Evolutionary conservation across 1,140 invertebrate species (phyloP).

Genomic region (Cyphomyrmex costatus): DNA sequence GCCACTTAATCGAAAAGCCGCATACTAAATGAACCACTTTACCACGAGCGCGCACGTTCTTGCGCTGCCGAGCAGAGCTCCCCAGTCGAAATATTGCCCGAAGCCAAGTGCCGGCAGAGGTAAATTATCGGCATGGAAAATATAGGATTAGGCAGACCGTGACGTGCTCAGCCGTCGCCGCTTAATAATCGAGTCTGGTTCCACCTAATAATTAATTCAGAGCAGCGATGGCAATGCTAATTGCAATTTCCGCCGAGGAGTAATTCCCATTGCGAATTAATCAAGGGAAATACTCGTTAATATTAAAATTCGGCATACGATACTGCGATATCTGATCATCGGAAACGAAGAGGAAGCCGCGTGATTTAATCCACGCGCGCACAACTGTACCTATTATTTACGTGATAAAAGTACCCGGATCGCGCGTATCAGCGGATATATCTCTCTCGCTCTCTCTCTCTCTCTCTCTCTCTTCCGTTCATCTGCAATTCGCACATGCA

Average conservation of each 20-base stretch:
- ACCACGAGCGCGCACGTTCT: constrained; percentile 46
- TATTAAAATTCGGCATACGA: background rate
- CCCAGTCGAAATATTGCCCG: constrained; percentile 26
- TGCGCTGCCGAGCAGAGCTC: constrained; percentile 11
- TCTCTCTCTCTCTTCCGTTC: background rate
- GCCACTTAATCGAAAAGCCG: constrained; percentile 64
- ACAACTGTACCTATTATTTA: constrained; percentile 16
- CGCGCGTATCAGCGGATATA: background rate
- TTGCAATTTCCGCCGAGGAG: background rate
- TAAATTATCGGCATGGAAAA: constrained; percentile 42
- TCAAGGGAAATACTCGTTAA: constrained; percentile 26
- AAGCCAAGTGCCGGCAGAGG: background rate
- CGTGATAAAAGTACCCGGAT: background rate
- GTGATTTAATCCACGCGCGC: constrained; percentile 32
- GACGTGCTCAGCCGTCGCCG: constrained; percentile 9
- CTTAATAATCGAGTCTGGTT: constrained; percentile 45
- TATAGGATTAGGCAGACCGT: constrained; percentile 29
- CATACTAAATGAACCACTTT: constrained; percentile 61
- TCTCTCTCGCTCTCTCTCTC: background rate
- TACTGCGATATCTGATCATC: background rate
- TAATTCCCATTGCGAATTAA: constrained; percentile 38
- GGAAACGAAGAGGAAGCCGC: background rate
- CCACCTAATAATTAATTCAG: constrained; percentile 36
- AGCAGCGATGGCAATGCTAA: constrained; percentile 32
- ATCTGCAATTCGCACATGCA: background rate